Base-by-base conservation (phyloP, 2,797 vertebrate species). In the Centropyge bicolor region DNA sequence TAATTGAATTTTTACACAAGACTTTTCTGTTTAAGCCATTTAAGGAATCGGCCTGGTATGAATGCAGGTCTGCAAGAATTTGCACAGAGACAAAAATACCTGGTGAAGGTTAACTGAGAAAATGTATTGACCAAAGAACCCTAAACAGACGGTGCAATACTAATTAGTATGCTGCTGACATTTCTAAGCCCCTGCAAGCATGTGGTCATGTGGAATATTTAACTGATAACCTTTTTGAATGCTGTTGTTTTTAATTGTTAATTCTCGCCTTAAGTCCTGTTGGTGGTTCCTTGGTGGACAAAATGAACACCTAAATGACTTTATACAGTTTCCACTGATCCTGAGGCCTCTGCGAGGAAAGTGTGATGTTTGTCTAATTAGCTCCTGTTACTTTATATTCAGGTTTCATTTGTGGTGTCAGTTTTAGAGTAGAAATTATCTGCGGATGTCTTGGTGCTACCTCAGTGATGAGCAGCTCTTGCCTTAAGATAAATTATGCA, bases 151-250 rank as follows among this genome's bases (percentile, higher is more conserved):
- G 51, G n/a, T 62, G 35, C 38, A 31, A 46, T 66, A 14, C 73
- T 89, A 82, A 93, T 93, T 81, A 87, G 81, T 54, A 82, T 85
- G 67, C 84, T 31, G 54, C 54, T 81, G 78, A 76, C 75, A 88
- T 90, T 85, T 87, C 61, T 67, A 72, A 77, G 71, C 59, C 60
- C 43, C 60, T 80, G 45, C 35, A 64, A 77, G 35, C 51, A 62
- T 72, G 77, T 71, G 68, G 73, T 51, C 57, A 41, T 54, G 70
- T 63, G 59, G 80, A 88, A 89, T 88, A 86, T 88, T 70, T 81
- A 86, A 86, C 76, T 70, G 14, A 10, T 76, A 88, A 85, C 74
- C 62, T 86, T 88, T 89, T 65, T 75, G 69, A 79, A 80, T 71
- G 60, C 19, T 84, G 49, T 55, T 71, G 63, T 74, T 88, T 90